Evolutionary conservation across 2,888 invertebrate genomes (phyloP).

Genomic region (Drosophila atripex): DNA sequence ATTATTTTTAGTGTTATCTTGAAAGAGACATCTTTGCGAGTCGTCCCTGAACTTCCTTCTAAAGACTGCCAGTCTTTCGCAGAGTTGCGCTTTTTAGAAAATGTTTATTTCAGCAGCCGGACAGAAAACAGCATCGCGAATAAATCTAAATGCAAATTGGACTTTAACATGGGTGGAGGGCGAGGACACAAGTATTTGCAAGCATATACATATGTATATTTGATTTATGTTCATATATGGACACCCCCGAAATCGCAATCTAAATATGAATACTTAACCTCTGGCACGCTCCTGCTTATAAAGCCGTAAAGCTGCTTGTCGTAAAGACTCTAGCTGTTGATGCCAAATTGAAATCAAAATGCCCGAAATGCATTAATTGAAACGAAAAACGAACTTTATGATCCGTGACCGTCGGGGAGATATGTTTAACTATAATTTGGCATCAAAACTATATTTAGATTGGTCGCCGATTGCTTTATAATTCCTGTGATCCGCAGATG

Average conservation of each 20-base stretch:
- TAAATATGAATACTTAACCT: conserved; percentile 41
- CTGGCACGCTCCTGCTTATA: conserved; percentile 29
- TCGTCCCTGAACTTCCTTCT: conserved; percentile 19
- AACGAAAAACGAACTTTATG: conserved; percentile 52
- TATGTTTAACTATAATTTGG: conserved; percentile 56
- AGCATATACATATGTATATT: not conserved
- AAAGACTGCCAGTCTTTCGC: conserved; percentile 3
- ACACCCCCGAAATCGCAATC: conserved; percentile 42
- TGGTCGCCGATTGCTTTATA: conserved; percentile 5
- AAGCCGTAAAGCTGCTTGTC: conserved; percentile 29
- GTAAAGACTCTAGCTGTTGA: conserved; percentile 21
- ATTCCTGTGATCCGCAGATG: conserved; percentile 25
- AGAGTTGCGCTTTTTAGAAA: conserved; percentile 11
- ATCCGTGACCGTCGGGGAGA: conserved; percentile 59
- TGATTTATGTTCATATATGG: conserved; percentile 7
- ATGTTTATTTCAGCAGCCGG: conserved; percentile 38
- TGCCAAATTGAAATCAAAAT: conserved; percentile 50
- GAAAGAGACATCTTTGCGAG: not conserved
- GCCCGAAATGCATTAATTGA: conserved; percentile 36
- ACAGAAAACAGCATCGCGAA: conserved; percentile 14
- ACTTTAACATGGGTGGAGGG: conserved; percentile 15
- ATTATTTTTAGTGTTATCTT: not conserved
- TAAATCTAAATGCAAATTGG: conserved; percentile 37
- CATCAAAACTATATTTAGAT: conserved; percentile 47
- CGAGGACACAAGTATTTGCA: not conserved